Evolutionary conservation across 2,888 invertebrate genomes (phyloP).

Genomic region (Aporophyla nigra): DNA sequence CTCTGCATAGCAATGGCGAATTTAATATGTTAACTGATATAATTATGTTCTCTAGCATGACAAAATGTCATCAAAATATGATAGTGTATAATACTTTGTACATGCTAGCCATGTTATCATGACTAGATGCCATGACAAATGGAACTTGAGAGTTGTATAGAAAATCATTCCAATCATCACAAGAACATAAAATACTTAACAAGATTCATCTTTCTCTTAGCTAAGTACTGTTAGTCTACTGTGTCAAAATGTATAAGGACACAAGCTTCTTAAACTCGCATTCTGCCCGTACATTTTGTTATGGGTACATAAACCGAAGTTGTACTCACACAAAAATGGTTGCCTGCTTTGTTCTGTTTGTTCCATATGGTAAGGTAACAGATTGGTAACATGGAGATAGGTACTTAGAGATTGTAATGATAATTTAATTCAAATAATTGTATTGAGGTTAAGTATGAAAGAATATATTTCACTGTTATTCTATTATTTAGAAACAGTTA

Average conservation of each 20-base stretch:
- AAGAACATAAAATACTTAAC: neutral
- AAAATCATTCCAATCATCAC: neutral
- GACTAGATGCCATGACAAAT: neutral
- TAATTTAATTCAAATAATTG: conserved; percentile 15
- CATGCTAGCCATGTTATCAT: no score
- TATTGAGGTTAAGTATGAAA: neutral
- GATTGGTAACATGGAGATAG: conserved; percentile 17
- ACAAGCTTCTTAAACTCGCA: neutral
- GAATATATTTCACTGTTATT: neutral
- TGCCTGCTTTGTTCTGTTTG: conserved; percentile 14
- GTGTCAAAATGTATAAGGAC: neutral
- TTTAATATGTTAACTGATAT: conserved; percentile 36
- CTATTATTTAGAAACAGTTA: neutral
- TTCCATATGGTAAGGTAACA: conserved; percentile 36
- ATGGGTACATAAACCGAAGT: conserved; percentile 4
- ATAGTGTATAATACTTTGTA: neutral
- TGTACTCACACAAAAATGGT: neutral
- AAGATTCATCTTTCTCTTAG: neutral
- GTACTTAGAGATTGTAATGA: conserved; percentile 3
- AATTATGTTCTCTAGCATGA: neutral
- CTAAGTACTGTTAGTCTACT: neutral
- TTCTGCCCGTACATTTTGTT: neutral
- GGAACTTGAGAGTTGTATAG: neutral
- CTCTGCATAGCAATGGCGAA: conserved; percentile 53
- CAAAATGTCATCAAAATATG: conserved; percentile 5